phyloP scores from a whole-genome alignment of 2,888 invertebrate species.

The Orthonychiurus folsomi region DNA sequence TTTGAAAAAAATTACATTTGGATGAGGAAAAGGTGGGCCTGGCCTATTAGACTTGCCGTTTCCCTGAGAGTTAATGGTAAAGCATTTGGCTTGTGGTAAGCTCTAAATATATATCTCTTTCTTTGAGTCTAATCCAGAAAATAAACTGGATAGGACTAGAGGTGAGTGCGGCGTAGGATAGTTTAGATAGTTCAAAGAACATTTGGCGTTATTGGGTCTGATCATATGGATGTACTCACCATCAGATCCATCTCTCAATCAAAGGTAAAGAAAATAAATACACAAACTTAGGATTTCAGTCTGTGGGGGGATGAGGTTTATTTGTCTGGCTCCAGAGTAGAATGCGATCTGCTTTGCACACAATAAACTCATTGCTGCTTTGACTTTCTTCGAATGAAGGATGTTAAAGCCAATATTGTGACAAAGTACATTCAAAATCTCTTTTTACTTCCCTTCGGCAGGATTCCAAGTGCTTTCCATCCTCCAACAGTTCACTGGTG shows the following conservation, averaged over 20 bases:
- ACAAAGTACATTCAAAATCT: neutral
- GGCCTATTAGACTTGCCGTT: too few species aligned
- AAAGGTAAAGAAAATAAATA: conserved; percentile 1
- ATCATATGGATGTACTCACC: neutral
- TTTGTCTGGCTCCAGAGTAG: too few species aligned
- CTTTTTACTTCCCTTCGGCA: neutral
- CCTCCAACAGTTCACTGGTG: too few species aligned
- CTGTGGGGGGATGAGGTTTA: neutral
- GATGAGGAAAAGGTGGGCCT: too few species aligned
- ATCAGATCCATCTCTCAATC: neutral
- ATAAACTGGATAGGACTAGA: neutral
- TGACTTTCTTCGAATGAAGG: neutral
- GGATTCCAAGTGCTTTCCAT: too few species aligned
- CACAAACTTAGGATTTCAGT: neutral
- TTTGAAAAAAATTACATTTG: too few species aligned
- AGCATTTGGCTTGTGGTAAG: too few species aligned
- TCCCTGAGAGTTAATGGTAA: too few species aligned
- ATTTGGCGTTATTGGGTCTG: neutral
- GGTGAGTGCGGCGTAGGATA: neutral
- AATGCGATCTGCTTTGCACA: too few species aligned
- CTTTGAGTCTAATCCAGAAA: neutral
- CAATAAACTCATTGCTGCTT: too few species aligned
- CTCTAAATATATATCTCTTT: too few species aligned
- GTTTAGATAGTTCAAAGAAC: neutral
- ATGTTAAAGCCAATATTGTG: neutral